Conservation (phyloP, 2,113 vertebrate genomes). For the Centropus unirufus region DNA sequence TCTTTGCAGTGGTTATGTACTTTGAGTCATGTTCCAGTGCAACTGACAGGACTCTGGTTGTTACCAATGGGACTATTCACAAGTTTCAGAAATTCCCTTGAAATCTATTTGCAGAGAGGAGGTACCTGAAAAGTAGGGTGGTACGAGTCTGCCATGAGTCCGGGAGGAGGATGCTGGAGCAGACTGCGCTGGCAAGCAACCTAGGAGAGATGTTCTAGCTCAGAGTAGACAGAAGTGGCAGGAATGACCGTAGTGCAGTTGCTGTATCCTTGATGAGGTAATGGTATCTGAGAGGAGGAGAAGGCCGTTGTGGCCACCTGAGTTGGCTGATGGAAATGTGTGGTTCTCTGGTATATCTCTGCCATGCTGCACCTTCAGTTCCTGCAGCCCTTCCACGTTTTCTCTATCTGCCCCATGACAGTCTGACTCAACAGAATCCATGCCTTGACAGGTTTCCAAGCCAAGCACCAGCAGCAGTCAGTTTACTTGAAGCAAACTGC, state of each 20-base stretch:
- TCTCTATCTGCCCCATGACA: not conserved
- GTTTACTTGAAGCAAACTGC: not conserved
- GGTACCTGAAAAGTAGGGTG: not conserved
- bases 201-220: not conserved
- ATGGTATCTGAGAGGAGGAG: not conserved
- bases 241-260: not conserved
- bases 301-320: not conserved
- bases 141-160: rapidly evolving
- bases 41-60: not conserved
- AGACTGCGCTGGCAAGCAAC: rapidly evolving
- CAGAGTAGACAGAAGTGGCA: rapidly evolving
- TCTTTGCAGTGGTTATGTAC: not conserved
- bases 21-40: not conserved
- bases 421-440: not conserved
- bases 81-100: not conserved
- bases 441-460: not conserved
- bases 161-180: not conserved
- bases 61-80: not conserved
- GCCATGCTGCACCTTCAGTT: not conserved
- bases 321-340: not conserved
- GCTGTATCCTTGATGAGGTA: not conserved
- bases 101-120: not conserved
- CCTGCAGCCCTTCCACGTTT: not conserved
- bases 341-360: not conserved
- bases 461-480: not conserved